Conservation (phyloP, 2,888 invertebrate species). For the Crepidodera aurea region DNA sequence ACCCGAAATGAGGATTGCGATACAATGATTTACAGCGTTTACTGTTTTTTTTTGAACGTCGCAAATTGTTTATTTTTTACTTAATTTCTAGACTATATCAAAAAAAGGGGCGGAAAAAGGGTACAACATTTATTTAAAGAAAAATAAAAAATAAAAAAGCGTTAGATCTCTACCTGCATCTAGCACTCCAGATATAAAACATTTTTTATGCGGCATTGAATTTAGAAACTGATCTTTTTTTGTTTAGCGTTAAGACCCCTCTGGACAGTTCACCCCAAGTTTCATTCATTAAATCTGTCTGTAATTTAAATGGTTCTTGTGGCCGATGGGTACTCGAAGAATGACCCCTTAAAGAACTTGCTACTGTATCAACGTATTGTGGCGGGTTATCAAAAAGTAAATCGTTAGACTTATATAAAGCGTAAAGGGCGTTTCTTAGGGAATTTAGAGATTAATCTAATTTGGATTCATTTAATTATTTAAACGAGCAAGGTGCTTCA, state of each 20-base stretch:
- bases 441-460: background rate
- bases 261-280: conserved; percentile 20
- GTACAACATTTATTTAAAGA: no score
- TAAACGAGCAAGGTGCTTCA: no score
- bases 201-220: background rate
- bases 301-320: conserved; percentile 35
- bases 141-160: background rate
- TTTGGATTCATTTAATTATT: background rate
- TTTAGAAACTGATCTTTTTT: background rate
- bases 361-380: conserved; percentile 21
- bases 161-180: background rate
- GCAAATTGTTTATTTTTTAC: no score
- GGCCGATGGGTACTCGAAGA: conserved; percentile 33
- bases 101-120: no score
- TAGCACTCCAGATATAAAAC: background rate
- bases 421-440: background rate
- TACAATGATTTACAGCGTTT: background rate
- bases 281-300: conserved; percentile 33
- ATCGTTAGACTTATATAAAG: background rate
- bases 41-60: no score
- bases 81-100: no score
- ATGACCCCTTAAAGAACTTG: conserved; percentile 22
- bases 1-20: background rate
- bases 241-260: background rate
- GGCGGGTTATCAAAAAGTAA: background rate